Evolutionary conservation across 1,140 invertebrate genomes (phyloP).

Genomic region (Thaumatotibia leucotreta): DNA sequence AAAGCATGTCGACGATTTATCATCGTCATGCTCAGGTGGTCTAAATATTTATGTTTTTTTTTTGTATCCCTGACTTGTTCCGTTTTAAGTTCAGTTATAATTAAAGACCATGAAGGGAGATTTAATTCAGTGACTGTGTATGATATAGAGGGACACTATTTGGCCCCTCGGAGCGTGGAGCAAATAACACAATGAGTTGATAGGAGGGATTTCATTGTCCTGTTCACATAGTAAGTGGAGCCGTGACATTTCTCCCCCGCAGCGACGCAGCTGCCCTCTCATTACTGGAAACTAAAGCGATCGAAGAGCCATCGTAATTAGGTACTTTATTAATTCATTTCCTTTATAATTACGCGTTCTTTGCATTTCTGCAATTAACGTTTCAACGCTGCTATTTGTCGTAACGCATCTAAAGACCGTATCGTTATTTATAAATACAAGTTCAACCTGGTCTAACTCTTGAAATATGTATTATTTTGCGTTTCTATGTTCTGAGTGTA

Average conservation of each 20-base stretch:
- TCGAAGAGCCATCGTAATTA: constrained; percentile 30
- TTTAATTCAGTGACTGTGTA: neutral
- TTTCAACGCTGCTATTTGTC: neutral
- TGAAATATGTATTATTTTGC: no score
- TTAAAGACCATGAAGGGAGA: neutral
- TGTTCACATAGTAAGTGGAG: constrained; percentile 34
- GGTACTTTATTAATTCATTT: neutral
- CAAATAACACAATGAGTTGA: constrained; percentile 43
- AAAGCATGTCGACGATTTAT: constrained; percentile 3
- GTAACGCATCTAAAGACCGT: neutral
- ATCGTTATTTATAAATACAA: no score
- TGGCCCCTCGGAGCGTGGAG: constrained; percentile 1
- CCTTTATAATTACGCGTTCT: neutral
- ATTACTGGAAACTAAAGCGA: constrained; percentile 22
- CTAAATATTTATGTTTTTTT: constrained; percentile 8
- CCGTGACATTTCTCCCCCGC: constrained; percentile 54
- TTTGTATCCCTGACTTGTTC: neutral
- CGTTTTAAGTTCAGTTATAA: neutral
- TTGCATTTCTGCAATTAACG: neutral
- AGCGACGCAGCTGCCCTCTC: constrained; percentile 41
- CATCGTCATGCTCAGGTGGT: constrained; percentile 9
- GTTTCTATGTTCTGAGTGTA: no score
- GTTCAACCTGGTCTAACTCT: no score
- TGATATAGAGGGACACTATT: neutral
- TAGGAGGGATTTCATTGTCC: constrained; percentile 39